These are phyloP conservation scores for Scomberomorus guttatus DNA, from an alignment of 2,797 vertebrate species.

Conservation along the genomic window DNA sequence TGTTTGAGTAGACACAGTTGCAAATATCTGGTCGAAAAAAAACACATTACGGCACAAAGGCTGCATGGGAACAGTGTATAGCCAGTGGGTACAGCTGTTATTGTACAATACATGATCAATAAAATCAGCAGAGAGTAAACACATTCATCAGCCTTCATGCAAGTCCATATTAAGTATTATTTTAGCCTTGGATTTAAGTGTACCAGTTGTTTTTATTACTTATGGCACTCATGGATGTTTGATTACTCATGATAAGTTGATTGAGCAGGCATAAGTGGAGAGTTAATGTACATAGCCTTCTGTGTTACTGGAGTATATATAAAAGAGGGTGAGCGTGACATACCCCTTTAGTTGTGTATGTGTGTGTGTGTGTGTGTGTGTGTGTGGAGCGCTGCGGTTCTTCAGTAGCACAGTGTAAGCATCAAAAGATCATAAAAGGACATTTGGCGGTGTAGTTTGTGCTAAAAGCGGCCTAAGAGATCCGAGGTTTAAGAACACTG, in stretches of 20 bases:
- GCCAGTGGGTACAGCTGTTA: slow-evolving; percentile 19
- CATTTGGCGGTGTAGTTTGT: slow-evolving; percentile 37
- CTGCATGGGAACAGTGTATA: slow-evolving; percentile 7
- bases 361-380: background rate
- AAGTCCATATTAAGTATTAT: slow-evolving; percentile 34
- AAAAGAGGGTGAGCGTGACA: background rate
- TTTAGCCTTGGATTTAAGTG: slow-evolving; percentile 34
- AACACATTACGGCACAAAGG: background rate
- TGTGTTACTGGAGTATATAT: slow-evolving; percentile 25
- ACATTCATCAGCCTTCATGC: slow-evolving; percentile 34
- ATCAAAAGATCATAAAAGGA: slow-evolving; percentile 66
- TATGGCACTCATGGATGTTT: slow-evolving; percentile 26
- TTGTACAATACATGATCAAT: slow-evolving; percentile 16
- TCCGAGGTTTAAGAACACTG: slow-evolving; percentile 54
- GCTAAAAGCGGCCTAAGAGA: slow-evolving; percentile 60
- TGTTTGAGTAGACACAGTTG: slow-evolving; percentile 32
- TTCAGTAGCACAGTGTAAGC: slow-evolving; percentile 3
- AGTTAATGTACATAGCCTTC: slow-evolving; percentile 27
- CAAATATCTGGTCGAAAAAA: slow-evolving; percentile 12
- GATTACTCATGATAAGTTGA: slow-evolving; percentile 43
- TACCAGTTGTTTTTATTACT: slow-evolving; percentile 48
- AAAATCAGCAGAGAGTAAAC: slow-evolving; percentile 41
- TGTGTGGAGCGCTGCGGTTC: slow-evolving; percentile 6
- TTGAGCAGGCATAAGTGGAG: slow-evolving; percentile 22
- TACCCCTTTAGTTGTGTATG: background rate